These are phyloP conservation scores for Rhinopithecus roxellana DNA, from an alignment of 2,113 vertebrate genomes.

Conservation along the genomic window DNA sequence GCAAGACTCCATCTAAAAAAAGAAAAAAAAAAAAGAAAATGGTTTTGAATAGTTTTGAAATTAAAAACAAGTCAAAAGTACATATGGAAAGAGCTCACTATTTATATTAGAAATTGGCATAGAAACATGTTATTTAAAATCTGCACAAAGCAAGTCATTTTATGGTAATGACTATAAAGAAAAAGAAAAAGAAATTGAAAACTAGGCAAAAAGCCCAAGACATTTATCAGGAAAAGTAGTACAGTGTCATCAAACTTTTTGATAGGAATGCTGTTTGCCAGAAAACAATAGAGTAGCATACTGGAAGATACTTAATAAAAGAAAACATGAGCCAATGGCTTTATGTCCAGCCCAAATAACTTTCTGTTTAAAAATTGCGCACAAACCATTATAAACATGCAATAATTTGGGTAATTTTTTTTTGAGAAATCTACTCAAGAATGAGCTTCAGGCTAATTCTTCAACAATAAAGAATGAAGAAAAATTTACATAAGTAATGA, in stretches of 20 bases:
- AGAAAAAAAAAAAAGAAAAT: too few relatives aligned
- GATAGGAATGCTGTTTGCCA: background rate
- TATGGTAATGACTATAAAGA: background rate
- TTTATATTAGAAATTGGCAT: background rate
- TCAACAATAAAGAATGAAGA: background rate
- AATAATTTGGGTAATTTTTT: background rate
- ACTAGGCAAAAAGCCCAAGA: background rate
- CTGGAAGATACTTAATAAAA: background rate
- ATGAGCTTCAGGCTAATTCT: background rate
- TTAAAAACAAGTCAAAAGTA: background rate
- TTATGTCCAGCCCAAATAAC: background rate
- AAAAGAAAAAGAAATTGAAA: background rate
- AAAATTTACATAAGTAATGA: background rate
- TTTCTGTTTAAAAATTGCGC: background rate
- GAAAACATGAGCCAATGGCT: background rate
- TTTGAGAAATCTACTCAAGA: background rate
- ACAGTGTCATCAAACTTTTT: background rate
- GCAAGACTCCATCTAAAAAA: too few relatives aligned
- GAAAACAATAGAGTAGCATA: background rate
- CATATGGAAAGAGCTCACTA: background rate
- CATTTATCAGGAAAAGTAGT: background rate
- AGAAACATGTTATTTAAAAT: constrained; percentile 26
- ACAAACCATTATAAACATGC: background rate
- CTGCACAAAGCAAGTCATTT: background rate
- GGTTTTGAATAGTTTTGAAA: background rate